Evolutionary conservation across 2,797 vertebrate species (phyloP).

Genomic region (Pitangus sulphuratus): DNA sequence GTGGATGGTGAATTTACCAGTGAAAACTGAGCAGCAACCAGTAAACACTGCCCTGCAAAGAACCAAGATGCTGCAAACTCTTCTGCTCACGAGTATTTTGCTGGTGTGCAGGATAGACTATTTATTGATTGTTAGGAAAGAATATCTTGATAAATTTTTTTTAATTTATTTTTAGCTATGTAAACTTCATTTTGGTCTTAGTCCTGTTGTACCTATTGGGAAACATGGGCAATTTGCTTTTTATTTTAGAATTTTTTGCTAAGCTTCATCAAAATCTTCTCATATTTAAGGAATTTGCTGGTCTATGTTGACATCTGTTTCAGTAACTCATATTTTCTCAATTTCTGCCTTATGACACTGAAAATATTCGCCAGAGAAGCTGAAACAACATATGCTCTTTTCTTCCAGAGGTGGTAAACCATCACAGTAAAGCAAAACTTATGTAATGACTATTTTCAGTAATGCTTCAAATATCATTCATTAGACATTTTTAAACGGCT

Average conservation of each 20-base stretch:
- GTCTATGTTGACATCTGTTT: not conserved
- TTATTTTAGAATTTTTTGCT: not conserved
- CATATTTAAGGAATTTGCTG: not conserved
- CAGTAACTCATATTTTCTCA: not conserved
- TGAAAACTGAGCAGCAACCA: not conserved
- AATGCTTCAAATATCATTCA: not conserved
- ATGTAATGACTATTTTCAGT: not conserved
- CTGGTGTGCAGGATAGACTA: not conserved
- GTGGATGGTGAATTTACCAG: not conserved
- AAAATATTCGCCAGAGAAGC: not conserved
- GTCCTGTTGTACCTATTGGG: not conserved
- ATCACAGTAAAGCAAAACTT: not conserved
- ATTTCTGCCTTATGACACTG: not conserved
- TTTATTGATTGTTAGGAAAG: not conserved
- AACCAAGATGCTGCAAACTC: not conserved
- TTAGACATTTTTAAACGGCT: not conserved
- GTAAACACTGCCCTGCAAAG: not conserved
- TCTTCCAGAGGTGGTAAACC: not conserved
- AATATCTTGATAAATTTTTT: not conserved
- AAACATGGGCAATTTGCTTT: not conserved
- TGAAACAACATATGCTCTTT: not conserved
- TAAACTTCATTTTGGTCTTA: not conserved
- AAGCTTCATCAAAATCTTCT: not conserved
- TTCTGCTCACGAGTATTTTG: not conserved
- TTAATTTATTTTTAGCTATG: not conserved